Evolutionary conservation across 1,140 invertebrate genomes (phyloP).

Genomic region (Contarinia nasturtii): DNA sequence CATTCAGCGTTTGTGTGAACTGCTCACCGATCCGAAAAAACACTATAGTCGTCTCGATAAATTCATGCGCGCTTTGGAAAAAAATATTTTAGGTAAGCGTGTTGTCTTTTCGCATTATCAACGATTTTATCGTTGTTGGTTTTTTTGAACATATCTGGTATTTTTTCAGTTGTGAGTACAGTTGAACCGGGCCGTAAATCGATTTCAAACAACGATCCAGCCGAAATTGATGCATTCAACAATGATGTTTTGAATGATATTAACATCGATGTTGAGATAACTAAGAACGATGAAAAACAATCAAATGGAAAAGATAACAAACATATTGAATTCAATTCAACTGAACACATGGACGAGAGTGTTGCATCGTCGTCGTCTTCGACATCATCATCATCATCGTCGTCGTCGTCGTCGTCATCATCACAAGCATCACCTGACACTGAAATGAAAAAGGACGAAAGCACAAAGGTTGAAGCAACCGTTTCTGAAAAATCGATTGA

Average conservation of each 20-base stretch:
- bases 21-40: conserved; percentile 74
- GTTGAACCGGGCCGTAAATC: conserved; percentile 56
- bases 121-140: background rate
- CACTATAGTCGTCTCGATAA: conserved; percentile 93
- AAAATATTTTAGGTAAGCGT: conserved; percentile 53
- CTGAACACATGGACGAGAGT: conserved; percentile 22
- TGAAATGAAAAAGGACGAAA: background rate
- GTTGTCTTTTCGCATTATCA: background rate
- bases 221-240: conserved; percentile 45
- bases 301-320: too few relatives aligned
- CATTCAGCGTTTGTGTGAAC: conserved; percentile 85
- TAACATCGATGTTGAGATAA: conserved; percentile 48
- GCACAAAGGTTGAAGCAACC: background rate
- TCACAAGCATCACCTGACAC: background rate
- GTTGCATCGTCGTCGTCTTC: conserved; percentile 4
- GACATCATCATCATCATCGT: conserved; percentile 6
- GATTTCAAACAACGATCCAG: conserved; percentile 36
- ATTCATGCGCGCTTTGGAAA: conserved; percentile 85
- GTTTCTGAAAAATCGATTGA: conserved; percentile 1
- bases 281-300: conserved; percentile 20
- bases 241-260: conserved; percentile 38
- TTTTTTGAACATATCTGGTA: too few relatives aligned
- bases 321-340: conserved; percentile 24
- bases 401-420: conserved; percentile 6
- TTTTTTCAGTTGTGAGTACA: conserved; percentile 63